Conservation (phyloP, 1,140 invertebrate genomes). For the Artemia franciscana region DNA sequence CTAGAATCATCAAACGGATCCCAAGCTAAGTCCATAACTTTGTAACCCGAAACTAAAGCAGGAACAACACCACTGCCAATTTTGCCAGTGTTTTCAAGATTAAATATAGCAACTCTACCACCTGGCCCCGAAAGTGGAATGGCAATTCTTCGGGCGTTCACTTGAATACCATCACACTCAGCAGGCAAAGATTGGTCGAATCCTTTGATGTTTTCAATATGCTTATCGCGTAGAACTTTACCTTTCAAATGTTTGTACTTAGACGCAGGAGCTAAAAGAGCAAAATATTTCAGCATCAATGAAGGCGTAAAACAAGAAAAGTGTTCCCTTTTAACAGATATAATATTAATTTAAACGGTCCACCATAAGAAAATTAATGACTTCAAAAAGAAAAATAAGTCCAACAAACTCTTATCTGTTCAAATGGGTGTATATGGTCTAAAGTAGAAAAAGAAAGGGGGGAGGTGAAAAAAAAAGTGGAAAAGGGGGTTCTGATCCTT, state of each 20-base stretch:
- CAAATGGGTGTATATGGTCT: no score
- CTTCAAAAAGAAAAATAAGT: no score
- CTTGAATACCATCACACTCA: constrained; percentile 79
- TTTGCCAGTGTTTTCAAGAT: constrained; percentile 48
- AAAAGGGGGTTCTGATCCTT: no score
- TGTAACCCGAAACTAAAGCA: constrained; percentile 60
- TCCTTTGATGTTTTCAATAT: constrained; percentile 77
- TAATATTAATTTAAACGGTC: no score
- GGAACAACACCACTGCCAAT: constrained; percentile 57
- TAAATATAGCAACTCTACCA: constrained; percentile 65
- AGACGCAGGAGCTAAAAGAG: constrained; percentile 44
- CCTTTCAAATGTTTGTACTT: constrained; percentile 83
- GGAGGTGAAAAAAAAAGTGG: no score
- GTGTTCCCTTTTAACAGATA: no score
- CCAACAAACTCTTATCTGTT: no score
- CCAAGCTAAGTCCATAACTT: constrained; percentile 76
- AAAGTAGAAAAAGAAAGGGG: no score
- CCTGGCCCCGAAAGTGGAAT: constrained; percentile 66
- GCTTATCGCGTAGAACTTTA: constrained; percentile 60
- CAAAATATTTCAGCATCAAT: no score
- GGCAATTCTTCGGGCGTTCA: constrained; percentile 57
- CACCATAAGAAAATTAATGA: no score
- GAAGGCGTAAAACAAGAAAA: no score
- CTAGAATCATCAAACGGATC: constrained; percentile 63
- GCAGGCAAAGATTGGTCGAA: constrained; percentile 71